Percentiles rank a stretch among this genome's conserved stretches.
Conservation (phyloP, 2,113 vertebrate species). For the Cinclus mexicanus region DNA sequence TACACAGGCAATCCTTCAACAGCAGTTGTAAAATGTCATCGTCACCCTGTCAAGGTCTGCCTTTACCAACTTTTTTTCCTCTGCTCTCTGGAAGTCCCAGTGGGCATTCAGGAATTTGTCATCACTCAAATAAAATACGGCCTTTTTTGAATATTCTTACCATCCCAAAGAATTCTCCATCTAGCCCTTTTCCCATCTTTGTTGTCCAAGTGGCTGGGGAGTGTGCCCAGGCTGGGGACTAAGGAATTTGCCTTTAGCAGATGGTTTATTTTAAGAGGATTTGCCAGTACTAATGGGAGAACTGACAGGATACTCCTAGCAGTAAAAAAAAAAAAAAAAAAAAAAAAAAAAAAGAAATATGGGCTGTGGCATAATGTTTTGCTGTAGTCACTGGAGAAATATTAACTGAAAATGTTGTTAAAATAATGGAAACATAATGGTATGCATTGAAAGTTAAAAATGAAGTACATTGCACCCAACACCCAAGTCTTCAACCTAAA, state of each 20-base stretch:
- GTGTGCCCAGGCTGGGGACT: neutral
- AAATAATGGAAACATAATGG: neutral
- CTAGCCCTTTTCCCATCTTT: neutral
- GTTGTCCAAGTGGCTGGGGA: neutral
- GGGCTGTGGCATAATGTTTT: constrained; percentile 13
- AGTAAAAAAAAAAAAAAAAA: neutral
- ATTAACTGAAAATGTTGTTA: neutral
- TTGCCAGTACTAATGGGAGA: neutral
- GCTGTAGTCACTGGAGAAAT: constrained; percentile 16
- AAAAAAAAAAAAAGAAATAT: neutral
- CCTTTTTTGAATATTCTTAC: neutral
- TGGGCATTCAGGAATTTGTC: neutral
- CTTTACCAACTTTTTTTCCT: neutral
- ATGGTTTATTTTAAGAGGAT: constrained; percentile 42
- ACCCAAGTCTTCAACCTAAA: neutral
- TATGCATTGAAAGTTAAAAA: neutral
- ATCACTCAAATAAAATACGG: neutral
- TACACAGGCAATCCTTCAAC: neutral
- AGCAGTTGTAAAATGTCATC: neutral
- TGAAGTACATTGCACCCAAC: neutral
- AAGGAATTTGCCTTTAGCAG: constrained; percentile 20
- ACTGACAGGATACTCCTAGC: constrained; percentile 17
- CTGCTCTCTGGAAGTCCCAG: neutral
- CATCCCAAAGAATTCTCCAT: neutral
- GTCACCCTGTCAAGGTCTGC: neutral